Evolutionary conservation across 2,888 invertebrate species (phyloP).

Genomic region (Aporophyla nigra): DNA sequence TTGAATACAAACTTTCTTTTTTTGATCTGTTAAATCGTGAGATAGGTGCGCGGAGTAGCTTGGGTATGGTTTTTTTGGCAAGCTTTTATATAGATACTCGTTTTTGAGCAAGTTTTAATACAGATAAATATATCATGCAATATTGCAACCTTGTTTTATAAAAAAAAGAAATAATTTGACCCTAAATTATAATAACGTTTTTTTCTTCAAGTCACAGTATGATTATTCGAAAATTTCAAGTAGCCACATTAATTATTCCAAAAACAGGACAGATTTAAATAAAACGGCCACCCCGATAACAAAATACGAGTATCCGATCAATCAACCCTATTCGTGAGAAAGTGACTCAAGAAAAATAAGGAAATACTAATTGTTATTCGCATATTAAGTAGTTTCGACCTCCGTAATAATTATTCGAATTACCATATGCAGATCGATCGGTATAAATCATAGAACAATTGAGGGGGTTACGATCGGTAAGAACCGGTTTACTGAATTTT

Average conservation of each 20-base stretch:
- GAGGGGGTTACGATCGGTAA: conserved; percentile 74
- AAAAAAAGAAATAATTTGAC: not conserved
- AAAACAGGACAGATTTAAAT: conserved; percentile 67
- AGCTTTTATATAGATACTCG: not conserved
- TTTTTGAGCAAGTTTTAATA: not conserved
- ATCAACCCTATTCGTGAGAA: conserved; percentile 88
- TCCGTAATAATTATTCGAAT: conserved; percentile 84
- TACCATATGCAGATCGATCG: conserved; percentile 87
- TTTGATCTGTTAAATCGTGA: conserved; percentile 57
- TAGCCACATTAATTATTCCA: conserved; percentile 47
- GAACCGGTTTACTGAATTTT: conserved; percentile 81
- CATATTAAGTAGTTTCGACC: conserved; percentile 86
- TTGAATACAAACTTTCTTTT: conserved; percentile 67
- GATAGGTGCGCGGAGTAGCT: conserved; percentile 33
- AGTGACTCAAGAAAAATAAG: conserved; percentile 81
- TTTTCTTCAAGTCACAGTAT: not conserved
- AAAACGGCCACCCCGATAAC: conserved; percentile 65
- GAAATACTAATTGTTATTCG: conserved; percentile 89
- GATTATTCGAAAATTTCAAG: conserved; percentile 28
- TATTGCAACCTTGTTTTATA: not conserved
- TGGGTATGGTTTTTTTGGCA: conserved; percentile 8
- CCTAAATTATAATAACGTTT: not conserved
- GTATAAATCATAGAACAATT: conserved; percentile 90
- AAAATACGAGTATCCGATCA: conserved; percentile 76
- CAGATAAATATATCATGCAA: not conserved